Evolutionary conservation across 2,113 vertebrate genomes (phyloP), one percentile per base, ranked within the genome.

Genomic region (Gallinago undulata): DNA sequence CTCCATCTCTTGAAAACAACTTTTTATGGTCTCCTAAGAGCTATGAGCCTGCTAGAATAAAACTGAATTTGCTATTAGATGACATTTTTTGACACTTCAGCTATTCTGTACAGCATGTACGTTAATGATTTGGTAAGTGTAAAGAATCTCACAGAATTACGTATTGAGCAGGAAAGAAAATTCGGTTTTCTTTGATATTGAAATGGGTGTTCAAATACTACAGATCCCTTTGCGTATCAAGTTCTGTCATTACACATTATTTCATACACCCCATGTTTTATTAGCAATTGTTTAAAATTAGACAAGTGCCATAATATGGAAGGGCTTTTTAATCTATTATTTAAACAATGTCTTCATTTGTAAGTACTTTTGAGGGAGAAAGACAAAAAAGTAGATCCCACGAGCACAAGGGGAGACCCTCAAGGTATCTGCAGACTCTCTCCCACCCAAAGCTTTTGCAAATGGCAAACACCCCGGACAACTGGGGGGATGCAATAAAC

Each of bases 71-170:
- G 84, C 70, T 87, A 80, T 82, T n/a, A 89, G 73, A 84, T 72
- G 81, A 59, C 88, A 92, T 37, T 93, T 86, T 95, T 60, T 92
- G 95, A 91, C 73, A 84, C 72, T 48, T 37, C 57, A 84, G 69
- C 62, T 92, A 23, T 73, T 92, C 83, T 79, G 63, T 82, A 75
- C 31, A 89, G 69, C 23, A 14, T 10, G 30, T 82, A 66, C 33
- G 67, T 89, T 85, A 95, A 89, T 87, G 77, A 96, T 94, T 91
- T 92, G 82, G 70, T 35, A 59, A 95, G 67, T 80, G 70, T 27
- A 82, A 87, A 87, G 77, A 89, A 85, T 67, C 74, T 82, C 84
- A 76, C 19, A 76, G 84, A 84, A 76, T 41, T 72, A 69, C 63
- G 80, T 47, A 92, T 84, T 62, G 84, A 96, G 74, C 66, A 84